phyloP scores from a whole-genome alignment of 2,113 vertebrate species.

The Paramormyrops kingsleyae region DNA sequence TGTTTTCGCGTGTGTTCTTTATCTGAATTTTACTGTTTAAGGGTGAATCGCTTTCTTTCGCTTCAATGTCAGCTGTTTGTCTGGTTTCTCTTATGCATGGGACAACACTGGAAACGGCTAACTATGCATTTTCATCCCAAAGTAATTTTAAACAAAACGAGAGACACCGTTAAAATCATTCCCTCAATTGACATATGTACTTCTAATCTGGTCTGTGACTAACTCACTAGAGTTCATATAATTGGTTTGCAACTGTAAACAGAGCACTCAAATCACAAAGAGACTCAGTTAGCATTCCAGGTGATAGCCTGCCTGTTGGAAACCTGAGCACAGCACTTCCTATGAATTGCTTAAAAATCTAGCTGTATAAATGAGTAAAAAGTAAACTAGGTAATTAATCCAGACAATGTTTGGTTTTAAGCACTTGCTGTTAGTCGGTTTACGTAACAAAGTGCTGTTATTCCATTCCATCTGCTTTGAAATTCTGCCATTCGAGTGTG shows the following conservation, averaged over 20 bases:
- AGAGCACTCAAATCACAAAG: background rate
- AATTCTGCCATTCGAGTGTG: slow-evolving; percentile 37
- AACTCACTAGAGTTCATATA: background rate
- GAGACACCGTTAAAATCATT: background rate
- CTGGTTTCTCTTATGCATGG: background rate
- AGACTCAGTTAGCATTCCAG: background rate
- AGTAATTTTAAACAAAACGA: background rate
- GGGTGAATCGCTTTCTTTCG: background rate
- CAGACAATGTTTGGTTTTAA: slow-evolving; percentile 10
- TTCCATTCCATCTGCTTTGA: slow-evolving; percentile 36
- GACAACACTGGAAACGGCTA: background rate
- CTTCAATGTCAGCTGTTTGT: background rate
- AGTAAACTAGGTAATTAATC: background rate
- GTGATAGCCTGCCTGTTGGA: background rate
- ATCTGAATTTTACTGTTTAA: background rate
- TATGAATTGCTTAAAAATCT: background rate
- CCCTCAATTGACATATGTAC: background rate
- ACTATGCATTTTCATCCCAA: background rate
- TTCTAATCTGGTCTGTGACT: background rate
- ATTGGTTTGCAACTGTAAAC: background rate
- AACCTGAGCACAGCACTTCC: background rate
- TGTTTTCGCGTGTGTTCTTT: background rate
- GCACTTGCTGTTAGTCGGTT: slow-evolving; percentile 29
- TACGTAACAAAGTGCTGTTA: slow-evolving; percentile 38
- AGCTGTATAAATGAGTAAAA: background rate